Conservation (phyloP, 2,888 invertebrate genomes). For the Laothoe populi region DNA sequence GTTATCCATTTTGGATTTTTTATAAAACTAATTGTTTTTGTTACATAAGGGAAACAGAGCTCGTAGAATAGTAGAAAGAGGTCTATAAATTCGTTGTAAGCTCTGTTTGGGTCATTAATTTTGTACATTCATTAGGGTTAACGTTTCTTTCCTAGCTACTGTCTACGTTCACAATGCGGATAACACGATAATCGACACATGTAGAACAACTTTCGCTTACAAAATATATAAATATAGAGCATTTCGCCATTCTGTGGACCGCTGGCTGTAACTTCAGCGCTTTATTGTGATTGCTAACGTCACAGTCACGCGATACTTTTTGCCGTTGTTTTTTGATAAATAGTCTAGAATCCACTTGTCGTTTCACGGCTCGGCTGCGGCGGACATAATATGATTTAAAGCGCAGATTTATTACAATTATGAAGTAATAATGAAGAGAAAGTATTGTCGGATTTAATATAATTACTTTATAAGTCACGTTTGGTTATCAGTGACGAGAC, state of each 20-base stretch:
- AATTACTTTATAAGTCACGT: not conserved
- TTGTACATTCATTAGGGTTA: no score
- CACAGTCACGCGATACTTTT: constrained; percentile 22
- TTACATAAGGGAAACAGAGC: no score
- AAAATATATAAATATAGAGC: constrained; percentile 17
- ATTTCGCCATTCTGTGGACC: constrained; percentile 20
- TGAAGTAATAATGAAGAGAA: constrained; percentile 22
- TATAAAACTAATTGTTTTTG: no score
- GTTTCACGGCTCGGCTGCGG: constrained; percentile 21
- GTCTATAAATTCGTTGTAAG: no score
- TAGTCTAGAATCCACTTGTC: constrained; percentile 12
- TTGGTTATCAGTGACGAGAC: not conserved
- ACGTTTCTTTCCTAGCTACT: no score
- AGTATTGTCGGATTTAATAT: not conserved
- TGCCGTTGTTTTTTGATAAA: constrained; percentile 21
- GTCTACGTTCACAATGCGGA: not conserved
- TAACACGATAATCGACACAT: not conserved
- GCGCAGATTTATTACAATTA: constrained; percentile 21
- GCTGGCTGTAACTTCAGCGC: constrained; percentile 10
- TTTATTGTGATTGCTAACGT: constrained; percentile 27
- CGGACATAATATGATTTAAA: constrained; percentile 23
- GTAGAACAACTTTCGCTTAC: constrained; percentile 20
- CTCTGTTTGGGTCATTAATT: no score
- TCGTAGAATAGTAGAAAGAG: no score
- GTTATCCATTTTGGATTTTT: no score